Conservation (phyloP, 2,888 invertebrate species). For the Lasioglossum zephyrum region DNA sequence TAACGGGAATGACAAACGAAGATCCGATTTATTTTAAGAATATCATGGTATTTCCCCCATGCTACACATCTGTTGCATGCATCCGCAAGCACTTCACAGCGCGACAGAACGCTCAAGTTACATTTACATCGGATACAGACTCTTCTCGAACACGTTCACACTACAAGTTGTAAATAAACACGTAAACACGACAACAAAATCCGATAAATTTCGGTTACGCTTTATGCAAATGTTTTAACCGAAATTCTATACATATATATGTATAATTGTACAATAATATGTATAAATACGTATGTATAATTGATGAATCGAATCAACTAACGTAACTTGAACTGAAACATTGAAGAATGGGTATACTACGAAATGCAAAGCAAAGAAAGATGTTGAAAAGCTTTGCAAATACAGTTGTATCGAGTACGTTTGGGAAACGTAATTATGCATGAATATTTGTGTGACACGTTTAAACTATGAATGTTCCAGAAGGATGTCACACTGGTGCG, state of each 20-base stretch:
- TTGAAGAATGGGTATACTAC: too few species aligned
- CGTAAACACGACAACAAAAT: not conserved
- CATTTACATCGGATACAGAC: not conserved
- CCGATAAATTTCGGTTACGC: not conserved
- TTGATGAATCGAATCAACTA: too few species aligned
- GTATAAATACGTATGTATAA: too few species aligned
- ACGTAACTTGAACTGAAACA: too few species aligned
- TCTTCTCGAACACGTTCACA: not conserved
- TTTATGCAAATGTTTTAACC: not conserved
- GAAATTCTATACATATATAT: not conserved
- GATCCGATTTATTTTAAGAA: conserved; percentile 62
- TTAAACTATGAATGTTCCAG: conserved; percentile 36
- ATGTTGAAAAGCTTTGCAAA: not conserved
- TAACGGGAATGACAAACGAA: conserved; percentile 49
- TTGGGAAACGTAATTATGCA: not conserved
- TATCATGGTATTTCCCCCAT: conserved; percentile 43
- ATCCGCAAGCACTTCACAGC: conserved; percentile 27
- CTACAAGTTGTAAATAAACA: not conserved
- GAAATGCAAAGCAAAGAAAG: not conserved
- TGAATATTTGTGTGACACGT: not conserved
- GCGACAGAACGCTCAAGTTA: conserved; percentile 13
- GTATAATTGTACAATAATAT: too few species aligned
- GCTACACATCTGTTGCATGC: conserved; percentile 40
- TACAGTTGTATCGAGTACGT: not conserved
- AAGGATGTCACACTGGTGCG: conserved; percentile 76